Conservation (phyloP, 2,113 vertebrate genomes). For the Halcyon malimbica region DNA sequence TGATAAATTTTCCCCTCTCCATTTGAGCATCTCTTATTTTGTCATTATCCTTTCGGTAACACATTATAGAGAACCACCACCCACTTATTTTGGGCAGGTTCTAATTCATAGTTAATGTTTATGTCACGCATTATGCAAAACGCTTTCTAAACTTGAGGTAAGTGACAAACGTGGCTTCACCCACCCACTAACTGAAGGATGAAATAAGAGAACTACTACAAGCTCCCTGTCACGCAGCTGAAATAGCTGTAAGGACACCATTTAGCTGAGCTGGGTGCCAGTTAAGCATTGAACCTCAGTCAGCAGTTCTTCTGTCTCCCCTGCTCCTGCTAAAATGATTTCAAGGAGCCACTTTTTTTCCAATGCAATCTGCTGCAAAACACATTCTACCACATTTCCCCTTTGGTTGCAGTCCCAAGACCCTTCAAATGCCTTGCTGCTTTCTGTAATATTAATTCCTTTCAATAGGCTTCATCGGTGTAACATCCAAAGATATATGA, state of each 20-base stretch:
- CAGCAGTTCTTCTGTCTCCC: background rate
- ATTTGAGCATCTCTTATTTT: background rate
- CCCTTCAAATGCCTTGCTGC: background rate
- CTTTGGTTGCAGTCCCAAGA: constrained; percentile 16
- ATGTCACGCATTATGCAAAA: background rate
- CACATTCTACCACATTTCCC: constrained; percentile 22
- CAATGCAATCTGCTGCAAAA: constrained; percentile 29
- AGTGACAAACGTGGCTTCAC: background rate
- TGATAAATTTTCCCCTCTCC: background rate
- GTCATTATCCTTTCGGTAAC: background rate
- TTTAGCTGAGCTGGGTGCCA: background rate
- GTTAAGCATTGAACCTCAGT: background rate
- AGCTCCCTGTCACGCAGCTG: background rate
- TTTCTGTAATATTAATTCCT: background rate
- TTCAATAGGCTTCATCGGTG: background rate
- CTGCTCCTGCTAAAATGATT: background rate
- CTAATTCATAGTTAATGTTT: background rate
- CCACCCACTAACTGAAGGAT: background rate
- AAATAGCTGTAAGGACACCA: background rate
- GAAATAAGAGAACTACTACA: background rate
- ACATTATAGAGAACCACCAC: background rate
- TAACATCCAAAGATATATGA: background rate
- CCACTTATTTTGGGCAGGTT: background rate
- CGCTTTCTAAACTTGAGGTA: background rate
- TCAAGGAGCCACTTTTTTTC: background rate